Evolutionary conservation across 1,140 invertebrate genomes (phyloP).

Genomic region (Lordiphosa clarofinis): DNA sequence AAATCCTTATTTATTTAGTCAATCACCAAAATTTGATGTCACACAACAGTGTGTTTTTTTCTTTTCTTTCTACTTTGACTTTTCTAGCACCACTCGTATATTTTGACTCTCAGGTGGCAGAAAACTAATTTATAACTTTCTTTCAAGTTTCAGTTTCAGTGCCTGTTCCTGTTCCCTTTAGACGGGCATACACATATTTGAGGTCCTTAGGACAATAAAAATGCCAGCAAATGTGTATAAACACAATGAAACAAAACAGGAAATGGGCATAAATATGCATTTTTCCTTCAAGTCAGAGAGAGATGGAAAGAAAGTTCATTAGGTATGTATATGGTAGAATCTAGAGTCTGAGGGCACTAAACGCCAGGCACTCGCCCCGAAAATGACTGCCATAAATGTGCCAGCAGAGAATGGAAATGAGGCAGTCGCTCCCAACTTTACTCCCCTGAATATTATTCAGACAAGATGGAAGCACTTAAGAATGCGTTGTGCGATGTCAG

Average conservation of each 20-base stretch:
- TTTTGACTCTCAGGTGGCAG: slow-evolving; percentile 23
- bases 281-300: slow-evolving; percentile 25
- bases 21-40: too few relatives aligned
- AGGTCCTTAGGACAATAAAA: slow-evolving; percentile 30
- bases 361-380: slow-evolving; percentile 54
- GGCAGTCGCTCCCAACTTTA: slow-evolving; percentile 32
- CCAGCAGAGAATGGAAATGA: slow-evolving; percentile 50
- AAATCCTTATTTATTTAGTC: too few relatives aligned
- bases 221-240: slow-evolving; percentile 25
- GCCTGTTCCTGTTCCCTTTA: too few relatives aligned
- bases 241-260: slow-evolving; percentile 17
- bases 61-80: too few relatives aligned
- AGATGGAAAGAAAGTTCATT: slow-evolving; percentile 55
- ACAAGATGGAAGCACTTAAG: slow-evolving; percentile 74
- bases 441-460: slow-evolving; percentile 65
- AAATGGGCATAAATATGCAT: slow-evolving; percentile 50
- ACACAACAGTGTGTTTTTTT: too few relatives aligned
- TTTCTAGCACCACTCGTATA: not conserved
- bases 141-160: slow-evolving; percentile 29
- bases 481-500: slow-evolving; percentile 67
- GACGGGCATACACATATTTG: slow-evolving; percentile 26
- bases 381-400: slow-evolving; percentile 74
- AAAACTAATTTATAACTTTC: slow-evolving; percentile 51
- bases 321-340: slow-evolving; percentile 55
- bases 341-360: slow-evolving; percentile 32